Evolutionary conservation across 2,888 invertebrate species (phyloP).

Genomic region (Pristionchus exspectatus): DNA sequence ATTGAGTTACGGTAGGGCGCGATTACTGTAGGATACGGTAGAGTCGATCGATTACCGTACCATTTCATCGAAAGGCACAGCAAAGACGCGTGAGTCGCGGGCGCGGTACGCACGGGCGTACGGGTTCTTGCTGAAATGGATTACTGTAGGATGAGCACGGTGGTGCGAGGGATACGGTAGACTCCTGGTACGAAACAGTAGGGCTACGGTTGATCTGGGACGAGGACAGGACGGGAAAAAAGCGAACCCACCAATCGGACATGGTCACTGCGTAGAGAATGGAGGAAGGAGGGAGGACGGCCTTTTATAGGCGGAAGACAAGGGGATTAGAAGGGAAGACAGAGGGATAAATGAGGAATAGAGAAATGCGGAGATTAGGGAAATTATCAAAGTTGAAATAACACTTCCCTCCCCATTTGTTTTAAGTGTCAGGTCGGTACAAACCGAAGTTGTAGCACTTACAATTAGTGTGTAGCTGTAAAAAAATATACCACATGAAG

Average conservation of each 20-base stretch:
- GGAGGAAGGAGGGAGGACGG: background rate
- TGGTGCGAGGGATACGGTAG: background rate
- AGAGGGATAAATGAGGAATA: background rate
- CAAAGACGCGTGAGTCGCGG: slow-evolving; percentile 2
- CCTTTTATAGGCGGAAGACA: background rate
- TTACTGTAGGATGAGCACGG: background rate
- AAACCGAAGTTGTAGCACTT: no score
- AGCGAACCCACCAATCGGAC: slow-evolving; percentile 21
- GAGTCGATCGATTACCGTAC: slow-evolving; percentile 4
- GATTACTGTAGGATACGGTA: background rate
- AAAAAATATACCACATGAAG: no score
- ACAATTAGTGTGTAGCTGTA: no score
- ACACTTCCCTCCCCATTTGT: no score
- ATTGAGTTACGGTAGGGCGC: background rate
- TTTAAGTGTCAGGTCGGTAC: no score
- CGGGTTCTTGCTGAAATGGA: slow-evolving; percentile 48
- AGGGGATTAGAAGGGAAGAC: background rate
- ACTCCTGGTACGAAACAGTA: background rate
- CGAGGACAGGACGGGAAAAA: no score
- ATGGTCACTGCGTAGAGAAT: slow-evolving; percentile 36
- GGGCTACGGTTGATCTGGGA: background rate
- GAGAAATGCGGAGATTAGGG: background rate
- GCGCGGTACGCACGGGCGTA: slow-evolving; percentile 45
- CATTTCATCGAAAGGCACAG: slow-evolving; percentile 41
- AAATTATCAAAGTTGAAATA: background rate